Conservation (phyloP, 1,140 invertebrate species). For the Neelides sp. region DNA sequence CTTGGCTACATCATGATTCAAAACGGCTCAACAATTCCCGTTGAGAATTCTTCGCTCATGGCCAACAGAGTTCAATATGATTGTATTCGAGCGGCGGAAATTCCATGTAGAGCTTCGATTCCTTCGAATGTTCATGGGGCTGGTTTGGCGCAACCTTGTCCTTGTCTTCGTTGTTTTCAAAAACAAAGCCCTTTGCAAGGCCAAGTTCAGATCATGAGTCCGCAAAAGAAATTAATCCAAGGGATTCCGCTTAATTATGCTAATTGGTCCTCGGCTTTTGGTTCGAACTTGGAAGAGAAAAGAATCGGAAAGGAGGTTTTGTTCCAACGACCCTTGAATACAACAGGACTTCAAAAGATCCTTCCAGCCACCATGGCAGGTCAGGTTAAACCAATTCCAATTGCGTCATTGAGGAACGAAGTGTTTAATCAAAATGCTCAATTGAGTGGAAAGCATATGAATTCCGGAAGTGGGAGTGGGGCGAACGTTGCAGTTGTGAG, state of each 20-base stretch:
- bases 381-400: background rate
- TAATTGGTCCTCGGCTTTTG: background rate
- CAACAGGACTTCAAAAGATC: conserved; percentile 9
- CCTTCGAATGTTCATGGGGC: too few relatives aligned
- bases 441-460: background rate
- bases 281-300: background rate
- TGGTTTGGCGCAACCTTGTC: conserved; percentile 9
- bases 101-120: too few relatives aligned
- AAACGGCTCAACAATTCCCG: too few relatives aligned
- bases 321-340: background rate
- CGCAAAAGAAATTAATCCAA: background rate
- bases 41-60: too few relatives aligned
- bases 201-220: background rate
- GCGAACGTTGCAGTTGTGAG: conserved; percentile 26
- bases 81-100: too few relatives aligned
- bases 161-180: background rate
- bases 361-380: conserved; percentile 4
- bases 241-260: background rate
- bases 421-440: background rate
- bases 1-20: too few relatives aligned
- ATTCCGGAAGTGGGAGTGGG: conserved; percentile 2
- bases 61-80: too few relatives aligned
- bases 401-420: background rate
- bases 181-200: background rate
- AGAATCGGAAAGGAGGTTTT: background rate